phyloP scores from a whole-genome alignment of 2,888 invertebrate species.

The Teinopalpus imperialis region DNA sequence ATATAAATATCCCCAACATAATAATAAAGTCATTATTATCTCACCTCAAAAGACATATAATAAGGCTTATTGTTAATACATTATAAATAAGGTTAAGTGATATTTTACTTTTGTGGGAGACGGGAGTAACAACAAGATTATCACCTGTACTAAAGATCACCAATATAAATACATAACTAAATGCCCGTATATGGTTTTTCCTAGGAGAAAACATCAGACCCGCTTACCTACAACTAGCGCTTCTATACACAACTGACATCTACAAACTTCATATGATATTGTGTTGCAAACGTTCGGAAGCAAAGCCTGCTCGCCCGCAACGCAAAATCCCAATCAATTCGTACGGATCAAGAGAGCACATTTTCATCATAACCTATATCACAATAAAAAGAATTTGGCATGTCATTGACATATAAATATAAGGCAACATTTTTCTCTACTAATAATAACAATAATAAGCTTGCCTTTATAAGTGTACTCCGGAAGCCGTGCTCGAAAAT shows the following conservation, averaged over 20 bases:
- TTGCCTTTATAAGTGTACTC: too few relatives aligned
- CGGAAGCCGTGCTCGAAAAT: too few relatives aligned
- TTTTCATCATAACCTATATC: conserved; percentile 23
- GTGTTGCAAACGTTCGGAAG: background rate
- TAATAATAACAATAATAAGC: too few relatives aligned
- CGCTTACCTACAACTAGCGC: conserved; percentile 1
- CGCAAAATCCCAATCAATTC: conserved; percentile 9
- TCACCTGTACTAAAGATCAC: too few relatives aligned
- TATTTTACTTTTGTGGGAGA: too few relatives aligned
- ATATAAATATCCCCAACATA: too few relatives aligned
- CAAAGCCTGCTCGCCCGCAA: background rate
- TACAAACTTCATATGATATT: conserved; percentile 1
- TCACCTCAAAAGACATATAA: too few relatives aligned
- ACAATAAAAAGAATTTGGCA: conserved; percentile 25
- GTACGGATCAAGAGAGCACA: conserved; percentile 28
- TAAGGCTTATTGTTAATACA: too few relatives aligned
- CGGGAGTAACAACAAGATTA: too few relatives aligned
- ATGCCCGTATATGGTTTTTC: conserved; percentile 23
- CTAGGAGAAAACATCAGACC: conserved; percentile 3
- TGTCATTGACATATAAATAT: conserved; percentile 21
- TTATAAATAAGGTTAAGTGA: too few relatives aligned
- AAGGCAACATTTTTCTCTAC: conserved; percentile 25
- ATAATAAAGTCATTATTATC: too few relatives aligned
- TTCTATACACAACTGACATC: conserved; percentile 4
- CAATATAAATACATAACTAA: too few relatives aligned